phyloP scores from a whole-genome alignment of 2,888 invertebrate species.

The Myathropa florea region DNA sequence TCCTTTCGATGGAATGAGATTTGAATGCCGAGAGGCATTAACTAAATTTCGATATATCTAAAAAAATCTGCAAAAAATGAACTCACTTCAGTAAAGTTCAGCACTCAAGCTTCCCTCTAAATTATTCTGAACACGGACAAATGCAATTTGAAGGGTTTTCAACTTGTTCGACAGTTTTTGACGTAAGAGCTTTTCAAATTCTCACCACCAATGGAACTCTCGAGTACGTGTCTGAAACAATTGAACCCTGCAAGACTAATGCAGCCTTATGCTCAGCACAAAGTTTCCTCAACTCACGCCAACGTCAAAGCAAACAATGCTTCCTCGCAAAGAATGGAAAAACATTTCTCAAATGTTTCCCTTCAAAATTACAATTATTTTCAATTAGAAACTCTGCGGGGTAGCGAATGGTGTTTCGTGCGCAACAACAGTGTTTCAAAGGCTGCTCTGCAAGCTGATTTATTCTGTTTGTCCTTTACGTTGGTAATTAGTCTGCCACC shows the following conservation, averaged over 20 bases:
- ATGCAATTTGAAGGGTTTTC: not conserved
- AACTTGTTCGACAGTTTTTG: not conserved
- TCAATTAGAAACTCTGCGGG: not conserved
- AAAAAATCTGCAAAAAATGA: too few relatives aligned
- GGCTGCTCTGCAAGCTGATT: not conserved
- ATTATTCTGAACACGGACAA: not conserved
- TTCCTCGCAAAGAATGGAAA: not conserved
- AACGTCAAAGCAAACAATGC: not conserved
- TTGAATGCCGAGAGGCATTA: too few relatives aligned
- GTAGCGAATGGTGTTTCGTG: not conserved
- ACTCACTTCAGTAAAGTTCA: too few relatives aligned
- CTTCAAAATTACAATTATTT: slow-evolving; percentile 28
- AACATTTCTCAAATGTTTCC: not conserved
- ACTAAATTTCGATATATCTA: too few relatives aligned
- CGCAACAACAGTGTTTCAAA: not conserved
- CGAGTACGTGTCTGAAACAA: not conserved
- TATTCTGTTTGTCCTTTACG: not conserved
- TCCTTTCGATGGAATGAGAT: too few relatives aligned
- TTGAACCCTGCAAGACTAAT: not conserved
- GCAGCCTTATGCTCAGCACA: not conserved
- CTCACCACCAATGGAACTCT: not conserved
- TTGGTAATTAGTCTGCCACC: not conserved
- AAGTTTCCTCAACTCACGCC: not conserved
- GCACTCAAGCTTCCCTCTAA: too few relatives aligned
- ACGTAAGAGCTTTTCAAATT: not conserved